Base-by-base conservation (phyloP, 2,888 invertebrate genomes). In the Geotrupes spiniger region DNA sequence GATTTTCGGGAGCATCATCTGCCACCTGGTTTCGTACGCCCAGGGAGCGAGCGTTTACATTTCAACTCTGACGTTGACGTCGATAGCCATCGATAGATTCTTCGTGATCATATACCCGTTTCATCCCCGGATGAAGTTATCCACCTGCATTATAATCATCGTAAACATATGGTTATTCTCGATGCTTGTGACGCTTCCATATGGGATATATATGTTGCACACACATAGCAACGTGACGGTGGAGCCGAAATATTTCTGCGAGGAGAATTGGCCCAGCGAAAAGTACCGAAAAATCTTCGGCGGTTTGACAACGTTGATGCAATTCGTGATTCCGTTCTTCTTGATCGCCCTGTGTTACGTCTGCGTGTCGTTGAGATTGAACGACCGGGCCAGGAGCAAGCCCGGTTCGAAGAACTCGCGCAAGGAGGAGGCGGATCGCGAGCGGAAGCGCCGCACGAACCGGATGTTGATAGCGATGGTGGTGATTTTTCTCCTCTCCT, bases 401-500 rank as follows among this genome's bases (percentile, higher is more conserved):
- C 93, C 93, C 0, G 92, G 92, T 0, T 85, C 81, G 33, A 89
- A 89, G 64, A 87, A 87, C 45, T 84, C 89, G n/a, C 81, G 87
- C 5, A 87, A 91, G 65, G 94, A 94, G 68, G 93, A 93, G 66
- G 81, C 87, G 10, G 97, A 96, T 66, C 83, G 94, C 42, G 89
- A 89, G 63, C 79, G 96, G 46, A 95, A 96, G 66, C 81, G 89
- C 44, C 80, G 93, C 29, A 96, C 97, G 4, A 96, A 98, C 72
- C 84, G 92, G 57, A 99, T 98, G 98, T 76, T 99, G 50, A 94
- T 98, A 51, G 89, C 93, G 1, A 99, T 99, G 98, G 98, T 92
- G 6, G 85, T 87, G 8, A 92, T 98, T 43, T 99, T 99, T 68
- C 92, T 94, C 0, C 76, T 92, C n/a, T 97, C 95, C 25, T 99